Base-by-base conservation (phyloP, 1,140 invertebrate species). In the Polyergus mexicanus region DNA sequence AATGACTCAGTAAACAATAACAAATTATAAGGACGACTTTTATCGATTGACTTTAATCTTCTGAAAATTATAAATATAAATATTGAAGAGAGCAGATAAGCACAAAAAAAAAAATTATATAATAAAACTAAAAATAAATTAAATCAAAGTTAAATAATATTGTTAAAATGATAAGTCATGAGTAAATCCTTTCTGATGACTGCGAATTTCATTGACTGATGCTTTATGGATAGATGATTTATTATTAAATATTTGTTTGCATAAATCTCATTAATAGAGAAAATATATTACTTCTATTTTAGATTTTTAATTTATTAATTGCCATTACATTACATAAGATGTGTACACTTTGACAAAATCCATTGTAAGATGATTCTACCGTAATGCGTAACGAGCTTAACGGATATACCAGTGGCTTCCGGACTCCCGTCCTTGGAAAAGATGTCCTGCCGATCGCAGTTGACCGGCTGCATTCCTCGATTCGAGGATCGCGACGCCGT, bases 401-500 rank as follows among this genome's bases (percentile, higher is more conserved):
- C 10, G 28, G 62, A 16, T n/a, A 35, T 10, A 25, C 8, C 47
- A 44, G 25, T 22, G 13, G 25, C 38, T 72, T 60, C 68, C 56
- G 38, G 66, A 32, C 22, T 74, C 35, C 78, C 68, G 54, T 74
- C 35, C 41, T 72, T 54, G 51, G 19, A 47, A 35, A 74, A 77
- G 44, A 85, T 74, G 38, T 65, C 51, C 32, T 19, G 22, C 22
- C 63, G 77, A 41, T 60, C n/a, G 38, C 60, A 44, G n/a, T 62
- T n/a, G 68, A 83, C 38, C 35, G 38, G 25, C 25, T 41, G 16
- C 25, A 71, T 71, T 71, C 38, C 78, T 72, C 51, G 22, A 22
- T 25, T 7, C 13, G 68, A 60, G 85, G 76, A 88, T 80, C 78
- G 66, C 85, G 84, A 87, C 54, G 32, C 56, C 44, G 2, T 76